Conservation (phyloP, 53 echinoderm and acorn worm species). For the Antedon mediterranea region DNA sequence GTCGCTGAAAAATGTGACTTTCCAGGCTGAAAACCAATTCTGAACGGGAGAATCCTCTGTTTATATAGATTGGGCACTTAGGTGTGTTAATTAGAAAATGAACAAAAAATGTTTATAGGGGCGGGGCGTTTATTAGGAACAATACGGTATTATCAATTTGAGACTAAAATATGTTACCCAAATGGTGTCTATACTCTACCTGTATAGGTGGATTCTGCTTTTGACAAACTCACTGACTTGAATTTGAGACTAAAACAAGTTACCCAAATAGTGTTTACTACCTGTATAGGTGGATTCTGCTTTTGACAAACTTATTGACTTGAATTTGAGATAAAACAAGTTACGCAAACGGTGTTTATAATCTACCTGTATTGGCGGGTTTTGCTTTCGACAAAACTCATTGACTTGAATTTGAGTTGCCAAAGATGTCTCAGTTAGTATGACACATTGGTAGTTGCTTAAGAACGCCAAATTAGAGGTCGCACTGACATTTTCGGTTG, state of each 20-base stretch:
- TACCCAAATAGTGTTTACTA: background rate
- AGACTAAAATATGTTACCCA: background rate
- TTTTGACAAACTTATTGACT: conserved; percentile 67
- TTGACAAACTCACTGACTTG: conserved; percentile 70
- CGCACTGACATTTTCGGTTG: conserved; percentile 11
- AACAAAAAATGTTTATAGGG: too few species aligned
- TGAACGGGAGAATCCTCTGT: too few species aligned
- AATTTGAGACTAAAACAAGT: conserved; percentile 13
- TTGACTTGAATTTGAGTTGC: conserved; percentile 47
- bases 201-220: conserved; percentile 54
- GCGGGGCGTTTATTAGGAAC: too few species aligned
- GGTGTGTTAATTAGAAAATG: too few species aligned
- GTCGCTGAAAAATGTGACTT: too few species aligned
- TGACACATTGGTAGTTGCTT: conserved; percentile 75
- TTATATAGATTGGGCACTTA: too few species aligned
- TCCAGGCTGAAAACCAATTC: too few species aligned
- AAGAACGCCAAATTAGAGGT: conserved; percentile 47
- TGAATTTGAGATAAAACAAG: conserved; percentile 22
- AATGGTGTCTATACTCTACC: conserved; percentile 17
- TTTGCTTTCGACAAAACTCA: conserved; percentile 61
- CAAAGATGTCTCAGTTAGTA: conserved; percentile 59
- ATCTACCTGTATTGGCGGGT: conserved; percentile 64
- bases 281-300: conserved; percentile 69
- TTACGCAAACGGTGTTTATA: too few species aligned
- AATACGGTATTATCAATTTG: conserved; percentile 43